Percentiles rank a stretch among this genome's conserved stretches.
Conservation (phyloP, 2,888 invertebrate genomes). For the Pammene aurita region DNA sequence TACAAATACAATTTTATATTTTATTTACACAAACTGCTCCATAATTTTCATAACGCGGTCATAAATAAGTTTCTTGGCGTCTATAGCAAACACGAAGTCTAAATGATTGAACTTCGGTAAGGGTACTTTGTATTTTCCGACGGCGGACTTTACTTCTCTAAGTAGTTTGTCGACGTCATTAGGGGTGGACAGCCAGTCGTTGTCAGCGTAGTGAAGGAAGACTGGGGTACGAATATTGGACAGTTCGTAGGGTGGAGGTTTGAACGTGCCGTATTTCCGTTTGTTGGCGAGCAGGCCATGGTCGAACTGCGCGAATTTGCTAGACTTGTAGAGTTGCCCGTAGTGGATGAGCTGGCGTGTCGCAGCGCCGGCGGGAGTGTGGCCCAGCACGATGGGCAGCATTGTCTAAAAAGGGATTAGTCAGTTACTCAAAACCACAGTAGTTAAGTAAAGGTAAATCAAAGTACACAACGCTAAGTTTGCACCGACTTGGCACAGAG, state of each 20-base stretch:
- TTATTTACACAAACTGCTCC: slow-evolving; percentile 57
- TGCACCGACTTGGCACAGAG: too few species aligned
- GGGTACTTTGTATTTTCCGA: slow-evolving; percentile 77
- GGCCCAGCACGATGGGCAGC: slow-evolving; percentile 77
- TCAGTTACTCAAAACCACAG: not conserved
- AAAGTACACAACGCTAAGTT: too few species aligned
- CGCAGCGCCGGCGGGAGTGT: slow-evolving; percentile 80
- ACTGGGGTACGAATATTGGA: slow-evolving; percentile 73
- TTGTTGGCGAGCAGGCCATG: slow-evolving; percentile 72
- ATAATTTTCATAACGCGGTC: slow-evolving; percentile 75
- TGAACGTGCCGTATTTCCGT: slow-evolving; percentile 71
- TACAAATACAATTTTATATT: slow-evolving; percentile 13
- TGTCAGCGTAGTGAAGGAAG: slow-evolving; percentile 78
- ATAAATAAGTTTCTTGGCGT: slow-evolving; percentile 84
- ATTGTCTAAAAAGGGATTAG: slow-evolving; percentile 68
- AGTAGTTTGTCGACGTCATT: slow-evolving; percentile 71
- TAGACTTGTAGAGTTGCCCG: slow-evolving; percentile 73
- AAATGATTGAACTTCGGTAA: slow-evolving; percentile 80
- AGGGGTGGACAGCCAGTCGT: slow-evolving; percentile 79
- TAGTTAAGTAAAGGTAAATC: too few species aligned
- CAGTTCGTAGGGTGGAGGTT: slow-evolving; percentile 79
- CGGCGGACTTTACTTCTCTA: slow-evolving; percentile 65
- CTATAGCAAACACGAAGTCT: slow-evolving; percentile 83
- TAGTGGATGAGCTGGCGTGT: slow-evolving; percentile 79
- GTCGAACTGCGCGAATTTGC: slow-evolving; percentile 79